A percentile compares a stretch with the other conserved stretches of the same genome.
Conservation (phyloP, 1,140 invertebrate genomes). For the Agrilus planipennis region DNA sequence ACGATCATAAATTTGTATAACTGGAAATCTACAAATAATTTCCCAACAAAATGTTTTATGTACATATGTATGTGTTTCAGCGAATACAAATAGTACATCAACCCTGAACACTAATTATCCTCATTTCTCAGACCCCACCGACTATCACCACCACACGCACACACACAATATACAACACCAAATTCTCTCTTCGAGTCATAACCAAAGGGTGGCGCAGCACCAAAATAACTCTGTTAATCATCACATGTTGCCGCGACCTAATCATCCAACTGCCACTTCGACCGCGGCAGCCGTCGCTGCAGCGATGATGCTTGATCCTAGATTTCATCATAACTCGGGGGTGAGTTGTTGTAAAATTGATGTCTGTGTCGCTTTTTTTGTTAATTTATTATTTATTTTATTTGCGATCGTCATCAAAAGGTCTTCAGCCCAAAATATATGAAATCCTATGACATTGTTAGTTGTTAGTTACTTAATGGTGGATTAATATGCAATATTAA, state of each 20-base stretch:
- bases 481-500: no score
- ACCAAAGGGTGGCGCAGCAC: conserved; percentile 22
- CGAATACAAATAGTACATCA: conserved; percentile 21
- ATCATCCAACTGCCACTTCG: conserved; percentile 30
- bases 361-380: not conserved
- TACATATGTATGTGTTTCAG: not conserved
- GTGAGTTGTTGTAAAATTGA: conserved; percentile 21
- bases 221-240: conserved; percentile 25
- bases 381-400: no score
- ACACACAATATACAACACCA: conserved; percentile 31
- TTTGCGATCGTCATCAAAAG: no score
- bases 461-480: no score
- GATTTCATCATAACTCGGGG: conserved; percentile 32
- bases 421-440: no score
- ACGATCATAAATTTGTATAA: not conserved
- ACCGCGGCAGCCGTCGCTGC: conserved; percentile 33
- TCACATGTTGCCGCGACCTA: conserved; percentile 26
- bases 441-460: no score
- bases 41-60: conserved; percentile 8
- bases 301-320: conserved; percentile 34
- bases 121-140: conserved; percentile 28
- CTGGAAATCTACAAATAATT: not conserved
- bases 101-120: conserved; percentile 28
- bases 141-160: conserved; percentile 29
- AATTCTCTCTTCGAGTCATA: conserved; percentile 25